Conservation (phyloP, 2,113 vertebrate species). For the Thinocorus orbignyianus region DNA sequence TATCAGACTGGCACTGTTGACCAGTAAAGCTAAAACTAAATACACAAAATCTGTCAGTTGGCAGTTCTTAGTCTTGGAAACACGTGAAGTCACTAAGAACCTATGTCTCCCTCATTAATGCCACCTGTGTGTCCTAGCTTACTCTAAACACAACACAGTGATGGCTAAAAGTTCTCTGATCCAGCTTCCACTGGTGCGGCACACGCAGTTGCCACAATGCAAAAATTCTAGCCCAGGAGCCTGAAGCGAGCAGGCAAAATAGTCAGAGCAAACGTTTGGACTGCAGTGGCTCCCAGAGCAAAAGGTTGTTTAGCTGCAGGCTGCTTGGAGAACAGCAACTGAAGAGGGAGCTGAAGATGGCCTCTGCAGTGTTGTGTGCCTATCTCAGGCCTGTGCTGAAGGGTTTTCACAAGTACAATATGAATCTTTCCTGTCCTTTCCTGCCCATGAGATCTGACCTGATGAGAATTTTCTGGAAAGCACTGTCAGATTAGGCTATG, state of each 20-base stretch:
- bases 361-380: neutral
- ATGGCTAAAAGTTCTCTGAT: neutral
- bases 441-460: neutral
- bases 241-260: neutral
- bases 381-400: neutral
- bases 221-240: neutral
- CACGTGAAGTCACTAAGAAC: neutral
- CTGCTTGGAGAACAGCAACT: fast-evolving
- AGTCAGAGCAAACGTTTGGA: neutral
- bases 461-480: neutral
- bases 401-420: neutral
- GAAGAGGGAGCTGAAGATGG: neutral
- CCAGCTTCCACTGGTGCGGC: neutral
- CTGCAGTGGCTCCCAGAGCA: fast-evolving
- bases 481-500: neutral
- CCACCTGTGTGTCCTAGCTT: neutral
- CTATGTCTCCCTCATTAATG: neutral
- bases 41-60: neutral
- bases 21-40: neutral
- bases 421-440: neutral
- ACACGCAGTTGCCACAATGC: neutral
- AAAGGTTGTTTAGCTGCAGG: fast-evolving
- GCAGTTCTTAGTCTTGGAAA: neutral
- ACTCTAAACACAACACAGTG: fast-evolving
- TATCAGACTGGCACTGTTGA: neutral